Evolutionary conservation across 2,797 vertebrate species (phyloP).

Genomic region (Xenops minutus): DNA sequence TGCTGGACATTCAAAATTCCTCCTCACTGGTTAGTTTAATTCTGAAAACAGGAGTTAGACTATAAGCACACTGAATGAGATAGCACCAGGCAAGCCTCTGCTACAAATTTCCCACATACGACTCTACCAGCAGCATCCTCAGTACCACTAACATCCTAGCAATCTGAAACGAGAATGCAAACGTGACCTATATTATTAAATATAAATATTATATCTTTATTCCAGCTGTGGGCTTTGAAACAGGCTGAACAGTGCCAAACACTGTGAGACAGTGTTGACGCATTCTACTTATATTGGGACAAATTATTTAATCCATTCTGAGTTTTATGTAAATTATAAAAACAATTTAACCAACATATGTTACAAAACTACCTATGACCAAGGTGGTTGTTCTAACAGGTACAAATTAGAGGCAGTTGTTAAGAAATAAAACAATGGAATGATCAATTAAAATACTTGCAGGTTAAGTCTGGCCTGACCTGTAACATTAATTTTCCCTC

Average conservation of each 20-base stretch:
- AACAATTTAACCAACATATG: background rate
- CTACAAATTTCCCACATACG: background rate
- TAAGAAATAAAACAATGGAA: background rate
- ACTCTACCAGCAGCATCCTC: background rate
- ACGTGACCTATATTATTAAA: background rate
- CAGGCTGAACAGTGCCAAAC: background rate
- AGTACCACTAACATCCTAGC: background rate
- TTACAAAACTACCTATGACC: rapidly evolving
- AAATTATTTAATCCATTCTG: background rate
- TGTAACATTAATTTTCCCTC: background rate
- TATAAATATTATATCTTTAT: background rate
- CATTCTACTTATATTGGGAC: background rate
- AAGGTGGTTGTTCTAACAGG: background rate
- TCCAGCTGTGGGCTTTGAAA: background rate
- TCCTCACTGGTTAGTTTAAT: background rate
- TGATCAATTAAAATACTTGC: background rate
- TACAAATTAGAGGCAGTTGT: background rate
- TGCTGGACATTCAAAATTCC: background rate
- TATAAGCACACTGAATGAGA: background rate
- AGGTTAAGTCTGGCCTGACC: background rate
- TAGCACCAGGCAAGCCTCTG: background rate
- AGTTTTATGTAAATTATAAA: background rate
- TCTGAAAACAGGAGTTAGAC: background rate
- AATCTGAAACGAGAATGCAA: background rate
- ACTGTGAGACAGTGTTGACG: background rate